A percentile compares a stretch with the other conserved stretches of the same genome.
Evolutionary conservation across 2,888 invertebrate species (phyloP).

Genomic region (Xanthorhoe designata): DNA sequence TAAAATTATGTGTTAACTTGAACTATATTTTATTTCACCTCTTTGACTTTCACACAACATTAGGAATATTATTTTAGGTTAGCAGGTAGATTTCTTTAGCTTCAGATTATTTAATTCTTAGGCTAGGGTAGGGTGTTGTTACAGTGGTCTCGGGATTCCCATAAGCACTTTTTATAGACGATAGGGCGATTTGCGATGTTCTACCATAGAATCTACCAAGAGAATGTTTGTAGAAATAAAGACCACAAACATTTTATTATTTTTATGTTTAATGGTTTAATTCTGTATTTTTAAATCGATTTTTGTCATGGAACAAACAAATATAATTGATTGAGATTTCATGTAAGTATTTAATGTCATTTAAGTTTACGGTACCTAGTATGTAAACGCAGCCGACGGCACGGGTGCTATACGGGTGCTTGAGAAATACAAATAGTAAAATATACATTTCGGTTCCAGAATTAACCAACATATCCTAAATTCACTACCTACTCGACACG

Average conservation of each 20-base stretch:
- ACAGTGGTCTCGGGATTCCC: neutral
- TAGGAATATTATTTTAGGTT: no score
- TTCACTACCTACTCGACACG: conserved; percentile 23
- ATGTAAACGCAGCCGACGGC: no score
- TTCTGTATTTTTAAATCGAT: neutral
- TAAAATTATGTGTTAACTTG: no score
- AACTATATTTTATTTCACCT: no score
- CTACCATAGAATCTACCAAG: neutral
- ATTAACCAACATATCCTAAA: conserved; percentile 1
- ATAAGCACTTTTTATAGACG: neutral
- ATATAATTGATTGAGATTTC: no score
- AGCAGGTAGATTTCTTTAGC: no score
- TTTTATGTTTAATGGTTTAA: neutral
- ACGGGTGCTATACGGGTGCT: no score
- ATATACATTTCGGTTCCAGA: conserved; percentile 3
- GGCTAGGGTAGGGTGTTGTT: no score
- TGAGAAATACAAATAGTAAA: neutral
- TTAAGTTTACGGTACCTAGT: no score
- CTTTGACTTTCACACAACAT: no score
- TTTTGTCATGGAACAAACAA: neutral
- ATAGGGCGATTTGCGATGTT: neutral
- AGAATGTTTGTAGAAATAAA: neutral
- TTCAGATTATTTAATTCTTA: no score
- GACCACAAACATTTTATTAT: neutral
- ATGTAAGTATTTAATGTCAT: no score